Conservation (phyloP, 2,888 invertebrate genomes). For the Xylota sylvarum region DNA sequence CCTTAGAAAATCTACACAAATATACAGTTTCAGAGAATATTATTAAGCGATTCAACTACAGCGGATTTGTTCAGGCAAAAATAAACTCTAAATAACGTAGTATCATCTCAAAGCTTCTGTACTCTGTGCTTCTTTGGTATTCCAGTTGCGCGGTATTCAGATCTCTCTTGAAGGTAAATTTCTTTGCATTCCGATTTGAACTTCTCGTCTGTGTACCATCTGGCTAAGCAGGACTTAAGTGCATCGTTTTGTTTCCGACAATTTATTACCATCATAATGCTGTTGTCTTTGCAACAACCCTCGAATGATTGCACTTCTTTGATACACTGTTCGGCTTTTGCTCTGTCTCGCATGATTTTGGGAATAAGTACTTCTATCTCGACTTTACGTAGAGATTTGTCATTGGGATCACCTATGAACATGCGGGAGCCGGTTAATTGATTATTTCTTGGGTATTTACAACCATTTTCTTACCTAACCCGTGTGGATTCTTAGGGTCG, state of each 20-base stretch:
- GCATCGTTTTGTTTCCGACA: conserved; percentile 90
- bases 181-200: conserved; percentile 91
- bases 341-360: conserved; percentile 93
- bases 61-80: conserved; percentile 81
- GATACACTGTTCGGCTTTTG: conserved; percentile 91
- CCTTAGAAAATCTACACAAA: conserved; percentile 86
- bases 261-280: conserved; percentile 89
- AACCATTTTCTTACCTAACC: conserved; percentile 79
- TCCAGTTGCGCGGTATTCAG: conserved; percentile 93
- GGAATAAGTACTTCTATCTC: conserved; percentile 95
- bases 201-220: conserved; percentile 91
- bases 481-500: conserved; percentile 82
- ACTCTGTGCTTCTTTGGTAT: conserved; percentile 86
- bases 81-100: conserved; percentile 39
- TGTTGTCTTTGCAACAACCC: conserved; percentile 90
- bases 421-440: background rate
- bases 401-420: conserved; percentile 85
- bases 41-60: conserved; percentile 88
- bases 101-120: conserved; percentile 82
- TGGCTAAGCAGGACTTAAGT: conserved; percentile 89
- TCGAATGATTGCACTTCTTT: conserved; percentile 90
- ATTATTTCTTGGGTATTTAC: background rate
- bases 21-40: conserved; percentile 88
- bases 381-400: conserved; percentile 92
- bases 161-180: conserved; percentile 92